Conservation (phyloP, 2,113 vertebrate genomes). For the Antechinus stuartii region DNA sequence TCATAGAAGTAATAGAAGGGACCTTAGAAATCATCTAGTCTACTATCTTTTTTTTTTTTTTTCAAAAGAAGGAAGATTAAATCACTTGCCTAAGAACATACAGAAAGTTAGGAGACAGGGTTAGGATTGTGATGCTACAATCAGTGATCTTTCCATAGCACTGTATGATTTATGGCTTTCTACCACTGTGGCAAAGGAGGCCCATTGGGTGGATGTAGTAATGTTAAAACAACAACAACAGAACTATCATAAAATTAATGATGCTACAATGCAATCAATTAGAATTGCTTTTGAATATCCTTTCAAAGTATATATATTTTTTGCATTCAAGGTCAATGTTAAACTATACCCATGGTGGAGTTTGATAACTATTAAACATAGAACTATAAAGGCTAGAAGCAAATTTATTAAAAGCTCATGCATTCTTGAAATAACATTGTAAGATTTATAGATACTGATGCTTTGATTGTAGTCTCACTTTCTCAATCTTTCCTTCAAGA, state of each 20-base stretch:
- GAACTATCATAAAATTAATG: constrained; percentile 13
- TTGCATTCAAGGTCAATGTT: background rate
- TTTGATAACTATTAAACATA: background rate
- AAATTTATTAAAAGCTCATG: constrained; percentile 28
- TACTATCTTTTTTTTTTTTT: background rate
- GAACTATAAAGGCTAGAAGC: background rate
- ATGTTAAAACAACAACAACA: background rate
- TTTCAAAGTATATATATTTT: background rate
- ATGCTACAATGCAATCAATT: constrained; percentile 15
- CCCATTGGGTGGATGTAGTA: background rate
- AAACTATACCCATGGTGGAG: background rate
- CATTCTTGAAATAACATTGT: constrained; percentile 44
- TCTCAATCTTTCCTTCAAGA: constrained; percentile 27
- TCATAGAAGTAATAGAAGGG: background rate
- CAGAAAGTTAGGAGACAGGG: background rate
- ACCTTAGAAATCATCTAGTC: background rate
- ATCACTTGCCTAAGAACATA: background rate
- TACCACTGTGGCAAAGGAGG: constrained; percentile 1
- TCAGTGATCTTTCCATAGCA: background rate
- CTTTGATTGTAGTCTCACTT: constrained; percentile 12
- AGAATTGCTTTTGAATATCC: constrained; percentile 14
- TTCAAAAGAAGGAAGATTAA: background rate
- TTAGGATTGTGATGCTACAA: background rate
- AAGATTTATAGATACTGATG: constrained; percentile 30
- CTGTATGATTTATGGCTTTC: background rate